Evolutionary conservation across 2,113 vertebrate species (phyloP).

Genomic region (Podarcis muralis): DNA sequence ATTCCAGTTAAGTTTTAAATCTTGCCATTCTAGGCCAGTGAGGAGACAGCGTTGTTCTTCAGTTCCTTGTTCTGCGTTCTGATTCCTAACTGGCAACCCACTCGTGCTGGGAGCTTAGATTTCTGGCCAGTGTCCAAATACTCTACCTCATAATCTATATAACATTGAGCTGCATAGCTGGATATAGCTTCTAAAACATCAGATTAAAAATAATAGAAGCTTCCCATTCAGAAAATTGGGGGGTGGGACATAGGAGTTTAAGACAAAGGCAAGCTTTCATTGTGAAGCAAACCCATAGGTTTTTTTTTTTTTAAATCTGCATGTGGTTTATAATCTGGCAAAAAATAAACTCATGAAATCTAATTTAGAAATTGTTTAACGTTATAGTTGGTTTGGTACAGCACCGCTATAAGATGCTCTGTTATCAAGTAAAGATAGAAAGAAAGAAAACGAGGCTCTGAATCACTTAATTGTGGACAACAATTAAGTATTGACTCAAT

Average conservation of each 20-base stretch:
- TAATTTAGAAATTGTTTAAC: slow-evolving; percentile 63
- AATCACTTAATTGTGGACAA: fast-evolving
- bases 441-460: neutral
- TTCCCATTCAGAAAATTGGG: slow-evolving; percentile 32
- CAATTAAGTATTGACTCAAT: neutral
- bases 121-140: neutral
- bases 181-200: neutral
- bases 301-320: neutral
- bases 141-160: neutral
- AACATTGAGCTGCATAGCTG: neutral
- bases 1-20: neutral
- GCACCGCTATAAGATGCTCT: slow-evolving; percentile 1
- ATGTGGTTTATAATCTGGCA: slow-evolving; percentile 58
- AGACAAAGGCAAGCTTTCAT: slow-evolving; percentile 24
- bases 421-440: neutral
- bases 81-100: neutral
- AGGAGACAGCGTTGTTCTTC: neutral
- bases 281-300: neutral
- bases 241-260: slow-evolving; percentile 4
- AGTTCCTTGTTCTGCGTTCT: neutral
- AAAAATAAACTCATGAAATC: slow-evolving; percentile 12
- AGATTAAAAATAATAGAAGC: neutral
- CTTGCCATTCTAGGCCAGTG: neutral
- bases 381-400: slow-evolving; percentile 66
- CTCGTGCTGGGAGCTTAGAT: neutral